Evolutionary conservation across 1,140 invertebrate genomes (phyloP), one percentile per base, ranked within the genome.

Genomic region (Probaryconus sp.): DNA sequence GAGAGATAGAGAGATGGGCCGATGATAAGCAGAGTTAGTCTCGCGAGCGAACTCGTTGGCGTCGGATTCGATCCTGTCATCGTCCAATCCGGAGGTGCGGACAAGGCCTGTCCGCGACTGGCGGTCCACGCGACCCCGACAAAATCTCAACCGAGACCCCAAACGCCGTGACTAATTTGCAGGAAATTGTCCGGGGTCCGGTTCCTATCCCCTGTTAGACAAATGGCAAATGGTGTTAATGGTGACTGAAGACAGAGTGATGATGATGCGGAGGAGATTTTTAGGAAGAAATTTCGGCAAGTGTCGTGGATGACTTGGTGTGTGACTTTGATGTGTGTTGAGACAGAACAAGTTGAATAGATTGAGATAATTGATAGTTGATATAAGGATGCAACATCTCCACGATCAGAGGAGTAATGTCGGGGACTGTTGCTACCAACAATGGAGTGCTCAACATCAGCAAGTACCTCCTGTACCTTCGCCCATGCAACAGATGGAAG

Each of bases 401-500:
- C 76, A 82, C 45, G 79, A 83, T 16, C 78, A 76, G 16, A 75
- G 77, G 51, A 79, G 82, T 35, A 71, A 81, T 21, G 42, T 77
- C 17, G 64, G 47, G 3, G 81, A 83, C 67, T 82, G 78, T 73
- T 83, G 81, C 21, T 83, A 79, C 48, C 81, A 83, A 58, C 82
- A 83, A 63, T 84, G 82, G 82, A 45, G 77, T 21, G 60, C 37
- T 6, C 79, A 81, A 60, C 79, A 79, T 40, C 76, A 76, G 13
- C 72, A 75, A 16, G 30, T 76, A 17, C 18, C 79, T 1, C 37
- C 74, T 11, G 50, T 85, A 10, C 84, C 84, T 3, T 87, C 86
- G 6, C 85, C 86, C 1, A 88, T 88, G 85, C 84, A 88, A 67
- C 85, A 87, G 45, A 87, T 88, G 81, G 85, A 88, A 87, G 85